A percentile compares a stretch with the other conserved stretches of the same genome.
These are phyloP conservation scores for Bergia puertoricense DNA, from an alignment of 92 coral and sea anemone species.

Conservation along the genomic window DNA sequence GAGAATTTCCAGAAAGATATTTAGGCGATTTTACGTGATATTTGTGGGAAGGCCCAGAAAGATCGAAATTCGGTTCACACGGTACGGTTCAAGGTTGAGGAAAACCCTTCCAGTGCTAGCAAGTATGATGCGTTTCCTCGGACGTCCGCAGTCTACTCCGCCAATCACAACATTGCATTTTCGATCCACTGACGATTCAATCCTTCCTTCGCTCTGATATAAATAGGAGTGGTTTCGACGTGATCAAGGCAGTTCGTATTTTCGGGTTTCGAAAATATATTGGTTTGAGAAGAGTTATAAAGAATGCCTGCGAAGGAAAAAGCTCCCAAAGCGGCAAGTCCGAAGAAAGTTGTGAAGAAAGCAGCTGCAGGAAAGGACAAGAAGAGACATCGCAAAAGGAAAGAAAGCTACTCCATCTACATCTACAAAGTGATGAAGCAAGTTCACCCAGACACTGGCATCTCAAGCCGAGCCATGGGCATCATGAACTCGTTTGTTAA, in stretches of 20 bases:
- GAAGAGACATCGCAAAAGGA: constrained; percentile 49
- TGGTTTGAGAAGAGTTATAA: not conserved
- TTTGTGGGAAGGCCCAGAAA: too few relatives aligned
- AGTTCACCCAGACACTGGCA: constrained; percentile 95
- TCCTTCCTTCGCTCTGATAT: not conserved
- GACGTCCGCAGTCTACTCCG: not conserved
- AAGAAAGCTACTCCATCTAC: constrained; percentile 85
- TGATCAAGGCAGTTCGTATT: not conserved
- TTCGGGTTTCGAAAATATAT: not conserved
- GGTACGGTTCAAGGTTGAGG: too few relatives aligned
- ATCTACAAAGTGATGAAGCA: constrained; percentile 90
- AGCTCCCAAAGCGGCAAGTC: constrained; percentile 9
- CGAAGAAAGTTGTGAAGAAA: constrained; percentile 30
- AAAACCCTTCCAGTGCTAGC: not conserved
- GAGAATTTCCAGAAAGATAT: too few relatives aligned
- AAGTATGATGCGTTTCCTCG: not conserved
- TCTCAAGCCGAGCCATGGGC: constrained; percentile 95
- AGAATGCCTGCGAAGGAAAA: constrained; percentile 35
- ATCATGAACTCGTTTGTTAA: constrained; percentile 84
- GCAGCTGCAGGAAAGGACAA: constrained; percentile 9
- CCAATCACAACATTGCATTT: constrained; percentile 1
- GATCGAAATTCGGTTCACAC: too few relatives aligned
- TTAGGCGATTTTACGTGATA: too few relatives aligned
- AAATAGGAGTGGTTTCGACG: constrained; percentile 1
- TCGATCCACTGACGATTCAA: not conserved